Percentiles rank a stretch among this genome's conserved stretches.
Evolutionary conservation across 2,888 invertebrate genomes (phyloP).

Genomic region (Strigamia maritima): DNA sequence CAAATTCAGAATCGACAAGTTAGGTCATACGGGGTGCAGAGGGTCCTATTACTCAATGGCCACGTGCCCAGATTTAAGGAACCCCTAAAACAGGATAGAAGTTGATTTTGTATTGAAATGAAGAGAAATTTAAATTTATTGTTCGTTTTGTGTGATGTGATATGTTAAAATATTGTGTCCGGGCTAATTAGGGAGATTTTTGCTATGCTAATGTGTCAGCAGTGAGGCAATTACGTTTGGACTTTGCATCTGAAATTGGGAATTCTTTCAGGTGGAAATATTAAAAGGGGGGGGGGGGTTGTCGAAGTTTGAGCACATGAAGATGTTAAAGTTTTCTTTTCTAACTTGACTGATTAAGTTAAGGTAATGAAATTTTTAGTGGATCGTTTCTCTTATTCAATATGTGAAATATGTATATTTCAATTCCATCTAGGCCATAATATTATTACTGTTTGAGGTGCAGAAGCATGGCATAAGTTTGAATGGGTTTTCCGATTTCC

Average conservation of each 20-base stretch:
- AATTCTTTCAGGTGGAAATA: background rate
- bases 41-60: background rate
- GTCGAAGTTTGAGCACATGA: background rate
- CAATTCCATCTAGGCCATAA: too few relatives aligned
- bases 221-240: slow-evolving; percentile 12
- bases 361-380: background rate
- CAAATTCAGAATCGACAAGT: background rate
- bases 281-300: too few relatives aligned
- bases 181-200: slow-evolving; percentile 4
- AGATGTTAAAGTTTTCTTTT: background rate
- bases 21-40: background rate
- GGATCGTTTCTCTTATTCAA: too few relatives aligned
- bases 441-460: background rate
- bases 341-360: background rate
- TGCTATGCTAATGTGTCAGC: slow-evolving; percentile 3
- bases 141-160: background rate
- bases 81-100: background rate
- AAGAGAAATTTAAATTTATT: too few relatives aligned
- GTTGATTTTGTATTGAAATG: background rate
- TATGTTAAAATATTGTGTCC: background rate
- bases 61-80: background rate
- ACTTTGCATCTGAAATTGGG: slow-evolving; percentile 4
- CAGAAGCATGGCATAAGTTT: background rate
- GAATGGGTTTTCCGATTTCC: background rate
- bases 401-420: too few relatives aligned